Base-by-base conservation (phyloP, 2,888 invertebrate species). In the Perdita meconis region DNA sequence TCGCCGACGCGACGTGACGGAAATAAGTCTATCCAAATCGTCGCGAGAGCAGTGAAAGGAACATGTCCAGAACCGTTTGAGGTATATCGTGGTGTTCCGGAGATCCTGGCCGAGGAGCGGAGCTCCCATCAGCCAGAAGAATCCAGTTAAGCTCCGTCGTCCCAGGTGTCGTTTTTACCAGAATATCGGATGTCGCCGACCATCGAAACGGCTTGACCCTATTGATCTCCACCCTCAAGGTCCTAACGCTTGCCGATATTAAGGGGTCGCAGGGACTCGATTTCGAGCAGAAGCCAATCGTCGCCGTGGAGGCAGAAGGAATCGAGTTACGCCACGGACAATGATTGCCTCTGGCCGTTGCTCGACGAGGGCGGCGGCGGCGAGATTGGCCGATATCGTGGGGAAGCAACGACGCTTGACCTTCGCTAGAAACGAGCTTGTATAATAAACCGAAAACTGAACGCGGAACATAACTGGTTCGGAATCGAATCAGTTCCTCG, bases 301-400 rank as follows among this genome's bases (percentile, higher is more conserved):
- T 79, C 80, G 55, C 64, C 60, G 53, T 44, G 67, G 55, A 69
- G 68, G 36, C 65, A 68, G 61, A 57, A 59, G 70, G 76, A 81
- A 83, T 82, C 79, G 76, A 83, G 76, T 86, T 84, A 84, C 78
- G 67, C 73, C 65, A 55, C 61, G 78, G 73, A 78, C 82, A 81
- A 86, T 81, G 80, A 86, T 81, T 81, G 78, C 67, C 30, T 40
- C 63, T 50, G 56, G 61, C 53, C 40, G 59, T 34, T 60, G n/a
- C 42, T 19, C 57, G 13, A 30, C 56, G 34, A 36, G 57, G 22
- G 59, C 40, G 42, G 26, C 44, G 26, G 38, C 51, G 36, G 16
- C 30, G 50, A 80, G 56, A 61, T 70, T 72, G 67, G 26, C n/a
- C 55, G 26, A 59, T 65, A 59, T 59, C 16, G 53, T 50, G 40